Percentiles rank a stretch among this genome's conserved stretches.
These are phyloP conservation scores for Nyctereutes procyonoides DNA, from an alignment of 2,113 vertebrate genomes.

Conservation along the genomic window DNA sequence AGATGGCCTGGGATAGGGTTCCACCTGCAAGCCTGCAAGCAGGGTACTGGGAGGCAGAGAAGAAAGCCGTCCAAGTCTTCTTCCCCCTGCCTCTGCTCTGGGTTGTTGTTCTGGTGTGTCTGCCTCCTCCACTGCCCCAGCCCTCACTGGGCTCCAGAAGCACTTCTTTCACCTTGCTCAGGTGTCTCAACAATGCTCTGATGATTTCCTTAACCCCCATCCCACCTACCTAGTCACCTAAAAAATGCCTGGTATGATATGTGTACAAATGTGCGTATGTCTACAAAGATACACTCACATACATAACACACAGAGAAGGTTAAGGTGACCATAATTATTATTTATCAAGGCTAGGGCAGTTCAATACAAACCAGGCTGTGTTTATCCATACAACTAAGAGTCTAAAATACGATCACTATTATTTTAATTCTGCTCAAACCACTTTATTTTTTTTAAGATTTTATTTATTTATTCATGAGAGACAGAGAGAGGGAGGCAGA, in stretches of 20 bases:
- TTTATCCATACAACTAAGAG: background rate
- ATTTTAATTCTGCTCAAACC: background rate
- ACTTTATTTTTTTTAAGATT: background rate
- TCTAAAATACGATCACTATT: background rate
- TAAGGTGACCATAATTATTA: background rate
- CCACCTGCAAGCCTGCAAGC: fast-evolving
- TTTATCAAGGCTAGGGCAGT: background rate
- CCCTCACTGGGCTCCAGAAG: background rate
- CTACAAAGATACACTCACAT: background rate
- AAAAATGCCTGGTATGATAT: background rate
- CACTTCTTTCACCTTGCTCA: background rate
- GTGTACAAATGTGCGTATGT: background rate
- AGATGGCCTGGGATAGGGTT: background rate
- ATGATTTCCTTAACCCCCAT: background rate
- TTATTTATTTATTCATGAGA: no score
- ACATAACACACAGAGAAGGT: background rate
- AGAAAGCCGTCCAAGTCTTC: fast-evolving
- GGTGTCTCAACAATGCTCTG: background rate
- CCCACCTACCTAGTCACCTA: background rate
- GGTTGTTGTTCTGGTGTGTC: background rate
- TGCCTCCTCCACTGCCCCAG: no score
- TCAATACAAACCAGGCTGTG: background rate
- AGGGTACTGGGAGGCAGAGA: fast-evolving
- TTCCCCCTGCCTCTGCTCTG: background rate
- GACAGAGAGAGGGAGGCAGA: no score